Conservation (phyloP, 2,888 invertebrate species). For the Oscheius onirici region DNA sequence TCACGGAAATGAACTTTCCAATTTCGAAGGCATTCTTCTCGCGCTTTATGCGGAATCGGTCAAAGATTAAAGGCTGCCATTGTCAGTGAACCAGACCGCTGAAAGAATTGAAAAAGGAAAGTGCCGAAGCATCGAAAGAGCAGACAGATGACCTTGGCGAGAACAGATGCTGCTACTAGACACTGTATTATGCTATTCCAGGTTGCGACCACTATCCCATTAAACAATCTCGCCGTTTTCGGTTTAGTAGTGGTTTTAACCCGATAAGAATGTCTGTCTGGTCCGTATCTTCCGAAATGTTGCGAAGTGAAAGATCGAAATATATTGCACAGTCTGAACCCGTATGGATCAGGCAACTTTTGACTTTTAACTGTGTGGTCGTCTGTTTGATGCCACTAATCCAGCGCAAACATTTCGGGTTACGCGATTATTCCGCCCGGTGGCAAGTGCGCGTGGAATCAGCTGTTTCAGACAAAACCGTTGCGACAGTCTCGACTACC, state of each 20-base stretch:
- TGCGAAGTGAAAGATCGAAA: neutral
- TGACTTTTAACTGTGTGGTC: neutral
- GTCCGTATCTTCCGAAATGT: neutral
- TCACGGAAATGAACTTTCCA: constrained; percentile 4
- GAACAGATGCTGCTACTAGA: neutral
- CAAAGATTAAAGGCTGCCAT: no score
- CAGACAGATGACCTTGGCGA: constrained; percentile 5
- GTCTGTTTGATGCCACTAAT: constrained; percentile 16
- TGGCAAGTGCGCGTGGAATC: constrained; percentile 22
- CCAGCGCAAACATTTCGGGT: constrained; percentile 28
- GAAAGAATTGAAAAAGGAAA: no score
- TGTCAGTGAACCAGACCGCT: no score
- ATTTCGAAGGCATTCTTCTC: neutral
- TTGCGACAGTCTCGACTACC: constrained; percentile 11
- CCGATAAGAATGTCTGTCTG: constrained; percentile 15
- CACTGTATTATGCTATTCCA: neutral
- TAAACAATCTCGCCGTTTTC: constrained; percentile 7
- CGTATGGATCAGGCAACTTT: neutral
- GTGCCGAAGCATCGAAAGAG: neutral
- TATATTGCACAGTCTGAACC: neutral
- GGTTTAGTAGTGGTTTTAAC: constrained; percentile 8
- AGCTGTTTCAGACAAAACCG: constrained; percentile 27
- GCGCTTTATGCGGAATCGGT: neutral
- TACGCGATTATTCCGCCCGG: constrained; percentile 27
- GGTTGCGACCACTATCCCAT: constrained; percentile 15